Base-by-base conservation (phyloP, 2,888 invertebrate species). In the Torymus texanus region DNA sequence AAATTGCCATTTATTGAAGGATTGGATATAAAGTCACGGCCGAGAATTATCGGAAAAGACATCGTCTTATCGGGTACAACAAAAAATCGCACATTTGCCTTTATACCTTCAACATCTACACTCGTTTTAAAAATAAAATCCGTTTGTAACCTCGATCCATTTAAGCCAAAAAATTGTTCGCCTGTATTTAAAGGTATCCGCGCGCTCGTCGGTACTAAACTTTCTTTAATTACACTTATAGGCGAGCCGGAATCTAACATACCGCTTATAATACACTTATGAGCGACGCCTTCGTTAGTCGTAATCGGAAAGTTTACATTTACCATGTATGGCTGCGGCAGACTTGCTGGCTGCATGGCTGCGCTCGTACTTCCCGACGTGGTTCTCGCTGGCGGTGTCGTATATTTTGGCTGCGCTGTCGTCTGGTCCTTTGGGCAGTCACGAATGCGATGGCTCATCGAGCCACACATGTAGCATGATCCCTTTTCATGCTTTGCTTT, bases 21-120 rank as follows among this genome's bases (percentile, higher is more conserved):
- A 65, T 50, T 11, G n/a, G 41, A 65, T 50, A 65, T 16, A 65
- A 63, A 65, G 18, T 65, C 63, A 5, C 41, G 63, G 14, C 63
- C 63, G 5, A 65, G 50, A 65, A 50, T 41, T 16, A n/a, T 16
- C 14, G 50, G 41, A 50, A 65, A 65, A 41, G 63, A 50, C 63
- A 65, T 65, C n/a, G 41, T 65, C n/a, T 16, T 65, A 65, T 65
- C 50, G n/a, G 14, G 50, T 16, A 63, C 16, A 10, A 41, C 50
- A 50, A n/a, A 65, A 41, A 65, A 65, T 50, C 16, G 2, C 5
- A 65, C 4, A 11, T 65, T 11, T 1, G 63, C 16, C 5, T 65
- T 65, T 50, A 61, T 24, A 1, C 61, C 61, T 24, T 61, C 21
- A 24, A 61, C 61, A 14, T 61, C 61, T 10, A 61, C 13, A 21